Percentiles rank a stretch among this genome's conserved stretches.
These are phyloP conservation scores for Pomatorhinus ruficollis DNA, from an alignment of 2,113 vertebrate species.

Conservation along the genomic window DNA sequence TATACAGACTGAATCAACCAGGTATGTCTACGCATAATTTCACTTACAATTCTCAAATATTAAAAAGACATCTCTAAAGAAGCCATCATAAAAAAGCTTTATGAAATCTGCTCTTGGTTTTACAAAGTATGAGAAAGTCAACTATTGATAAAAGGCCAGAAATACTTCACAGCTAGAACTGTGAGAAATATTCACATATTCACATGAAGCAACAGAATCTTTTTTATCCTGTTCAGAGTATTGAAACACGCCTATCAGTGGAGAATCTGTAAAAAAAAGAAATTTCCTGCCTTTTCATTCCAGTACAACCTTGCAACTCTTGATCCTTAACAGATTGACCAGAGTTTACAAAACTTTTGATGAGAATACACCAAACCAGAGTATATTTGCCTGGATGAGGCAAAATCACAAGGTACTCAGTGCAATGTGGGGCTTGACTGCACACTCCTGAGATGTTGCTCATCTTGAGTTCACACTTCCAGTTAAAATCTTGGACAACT, in stretches of 20 bases:
- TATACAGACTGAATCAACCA: neutral
- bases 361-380: neutral
- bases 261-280: neutral
- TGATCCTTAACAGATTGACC: neutral
- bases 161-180: neutral
- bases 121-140: neutral
- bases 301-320: neutral
- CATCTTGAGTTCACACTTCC: neutral
- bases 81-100: neutral
- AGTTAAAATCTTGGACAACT: neutral
- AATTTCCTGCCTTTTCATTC: neutral
- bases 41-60: neutral
- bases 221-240: neutral
- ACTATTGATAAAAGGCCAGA: neutral
- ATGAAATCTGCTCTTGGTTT: neutral
- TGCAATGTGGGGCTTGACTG: neutral
- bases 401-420: neutral
- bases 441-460: neutral
- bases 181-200: neutral
- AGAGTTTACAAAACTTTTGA: neutral
- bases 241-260: neutral
- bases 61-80: neutral
- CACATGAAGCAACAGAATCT: neutral
- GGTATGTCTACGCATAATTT: neutral
- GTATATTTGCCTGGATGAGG: neutral